Conservation (phyloP, 2,888 invertebrate genomes). For the Eurytoma californica region DNA sequence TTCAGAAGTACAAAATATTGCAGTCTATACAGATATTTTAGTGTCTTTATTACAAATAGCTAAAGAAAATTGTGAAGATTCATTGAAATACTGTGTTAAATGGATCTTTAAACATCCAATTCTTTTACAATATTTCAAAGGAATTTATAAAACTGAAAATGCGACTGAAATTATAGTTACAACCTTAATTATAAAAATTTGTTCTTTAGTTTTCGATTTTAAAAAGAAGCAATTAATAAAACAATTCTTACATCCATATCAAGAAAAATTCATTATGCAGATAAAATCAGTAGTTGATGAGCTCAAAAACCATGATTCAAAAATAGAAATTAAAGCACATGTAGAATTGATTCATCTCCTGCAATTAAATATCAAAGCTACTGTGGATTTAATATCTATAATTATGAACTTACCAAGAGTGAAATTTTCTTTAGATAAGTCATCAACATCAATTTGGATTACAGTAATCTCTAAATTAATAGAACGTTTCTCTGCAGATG, state of each 20-base stretch:
- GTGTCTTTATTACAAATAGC: constrained; percentile 63
- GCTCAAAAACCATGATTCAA: constrained; percentile 66
- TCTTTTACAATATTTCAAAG: constrained; percentile 73
- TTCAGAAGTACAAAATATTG: constrained; percentile 60
- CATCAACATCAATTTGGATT: constrained; percentile 77
- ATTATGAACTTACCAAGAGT: constrained; percentile 72
- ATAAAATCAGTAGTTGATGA: constrained; percentile 74
- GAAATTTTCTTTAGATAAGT: constrained; percentile 75
- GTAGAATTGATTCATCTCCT: constrained; percentile 75
- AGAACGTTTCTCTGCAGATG: constrained; percentile 73
- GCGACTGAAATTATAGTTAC: constrained; percentile 66
- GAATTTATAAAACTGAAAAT: constrained; percentile 65
- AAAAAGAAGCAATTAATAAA: constrained; percentile 50
- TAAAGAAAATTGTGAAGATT: constrained; percentile 57
- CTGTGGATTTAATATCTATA: constrained; percentile 74
- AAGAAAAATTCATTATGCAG: constrained; percentile 77
- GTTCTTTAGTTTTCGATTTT: constrained; percentile 59
- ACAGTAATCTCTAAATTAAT: constrained; percentile 79
- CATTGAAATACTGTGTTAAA: constrained; percentile 64
- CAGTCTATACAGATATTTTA: constrained; percentile 58
- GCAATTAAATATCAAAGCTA: constrained; percentile 72
- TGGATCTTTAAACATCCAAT: constrained; percentile 73
- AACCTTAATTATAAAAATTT: constrained; percentile 65
- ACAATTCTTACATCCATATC: constrained; percentile 75
- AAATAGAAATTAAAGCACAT: constrained; percentile 67